These are phyloP conservation scores for Cladopsammia gracilis DNA, from an alignment of 64 coral and sea anemone genomes.

Conservation along the genomic window DNA sequence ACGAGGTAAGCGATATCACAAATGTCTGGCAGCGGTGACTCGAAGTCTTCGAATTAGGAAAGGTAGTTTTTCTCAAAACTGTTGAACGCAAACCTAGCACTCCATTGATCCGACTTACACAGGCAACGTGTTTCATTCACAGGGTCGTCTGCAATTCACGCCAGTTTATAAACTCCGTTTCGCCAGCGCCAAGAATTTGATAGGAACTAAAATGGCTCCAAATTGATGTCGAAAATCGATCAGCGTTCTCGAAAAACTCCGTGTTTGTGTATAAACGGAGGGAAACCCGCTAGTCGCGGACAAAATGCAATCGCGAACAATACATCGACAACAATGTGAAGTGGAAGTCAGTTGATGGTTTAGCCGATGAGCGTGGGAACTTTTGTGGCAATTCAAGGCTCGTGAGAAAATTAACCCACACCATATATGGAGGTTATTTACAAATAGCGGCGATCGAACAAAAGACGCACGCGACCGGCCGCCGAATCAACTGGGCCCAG, in stretches of 20 bases:
- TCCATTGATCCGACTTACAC: slow-evolving; percentile 3
- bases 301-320: slow-evolving; percentile 79
- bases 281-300: slow-evolving; percentile 9
- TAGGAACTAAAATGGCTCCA: not conserved
- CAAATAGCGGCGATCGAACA: slow-evolving; percentile 88
- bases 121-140: slow-evolving; percentile 13
- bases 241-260: not conserved
- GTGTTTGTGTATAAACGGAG: not conserved
- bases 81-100: slow-evolving; percentile 8
- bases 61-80: not conserved
- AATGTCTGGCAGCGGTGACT: not conserved
- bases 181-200: not conserved
- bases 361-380: slow-evolving; percentile 94
- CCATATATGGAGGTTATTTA: slow-evolving; percentile 93
- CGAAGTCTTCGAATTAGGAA: not conserved
- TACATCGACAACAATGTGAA: slow-evolving; percentile 81
- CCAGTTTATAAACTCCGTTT: not conserved
- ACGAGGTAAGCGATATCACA: slow-evolving; percentile 13
- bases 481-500: slow-evolving; percentile 77
- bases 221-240: not conserved
- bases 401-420: slow-evolving; percentile 97
- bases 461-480: slow-evolving; percentile 90
- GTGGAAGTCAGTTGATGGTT: slow-evolving; percentile 70
- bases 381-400: slow-evolving; percentile 96
- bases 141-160: not conserved